A percentile compares a stretch with the other conserved stretches of the same genome.
phyloP scores from a whole-genome alignment of 2,113 vertebrate species.

The Gadus chalcogrammus region DNA sequence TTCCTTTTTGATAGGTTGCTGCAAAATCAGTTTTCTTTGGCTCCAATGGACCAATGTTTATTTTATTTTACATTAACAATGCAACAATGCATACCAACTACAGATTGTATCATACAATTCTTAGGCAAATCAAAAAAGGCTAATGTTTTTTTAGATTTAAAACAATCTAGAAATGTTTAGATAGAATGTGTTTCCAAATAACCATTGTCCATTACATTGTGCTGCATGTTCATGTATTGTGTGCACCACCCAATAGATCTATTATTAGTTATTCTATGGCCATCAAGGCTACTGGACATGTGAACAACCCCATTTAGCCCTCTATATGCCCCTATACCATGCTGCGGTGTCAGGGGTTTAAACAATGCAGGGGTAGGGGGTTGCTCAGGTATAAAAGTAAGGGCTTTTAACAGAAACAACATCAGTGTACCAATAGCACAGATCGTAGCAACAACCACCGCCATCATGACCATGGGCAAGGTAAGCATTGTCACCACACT shows the following conservation, averaged over 20 bases:
- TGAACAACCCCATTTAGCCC: slow-evolving; percentile 39
- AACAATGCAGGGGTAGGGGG: slow-evolving; percentile 56
- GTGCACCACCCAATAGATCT: slow-evolving; percentile 33
- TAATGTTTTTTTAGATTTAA: too few relatives aligned
- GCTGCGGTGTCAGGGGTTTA: slow-evolving; percentile 60
- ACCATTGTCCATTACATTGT: slow-evolving; percentile 29
- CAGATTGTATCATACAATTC: too few relatives aligned
- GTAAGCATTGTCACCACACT: slow-evolving; percentile 29
- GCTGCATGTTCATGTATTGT: slow-evolving; percentile 45
- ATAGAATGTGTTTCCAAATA: slow-evolving; percentile 5
- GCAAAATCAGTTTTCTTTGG: too few relatives aligned
- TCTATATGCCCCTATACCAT: slow-evolving; percentile 60
- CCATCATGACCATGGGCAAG: slow-evolving; percentile 57
- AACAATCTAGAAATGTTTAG: too few relatives aligned
- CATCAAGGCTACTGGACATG: slow-evolving; percentile 50
- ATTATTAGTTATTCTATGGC: slow-evolving; percentile 58
- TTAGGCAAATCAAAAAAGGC: too few relatives aligned
- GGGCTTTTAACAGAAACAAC: slow-evolving; percentile 39
- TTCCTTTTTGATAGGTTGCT: too few relatives aligned
- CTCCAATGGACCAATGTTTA: background rate
- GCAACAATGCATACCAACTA: too few relatives aligned
- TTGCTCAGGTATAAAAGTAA: slow-evolving; percentile 66
- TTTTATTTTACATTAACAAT: background rate
- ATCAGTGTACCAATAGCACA: slow-evolving; percentile 39
- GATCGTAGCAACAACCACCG: slow-evolving; percentile 28